Percentiles rank a stretch among this genome's conserved stretches.
Conservation (phyloP, 1,140 invertebrate genomes). For the Apis florea region DNA sequence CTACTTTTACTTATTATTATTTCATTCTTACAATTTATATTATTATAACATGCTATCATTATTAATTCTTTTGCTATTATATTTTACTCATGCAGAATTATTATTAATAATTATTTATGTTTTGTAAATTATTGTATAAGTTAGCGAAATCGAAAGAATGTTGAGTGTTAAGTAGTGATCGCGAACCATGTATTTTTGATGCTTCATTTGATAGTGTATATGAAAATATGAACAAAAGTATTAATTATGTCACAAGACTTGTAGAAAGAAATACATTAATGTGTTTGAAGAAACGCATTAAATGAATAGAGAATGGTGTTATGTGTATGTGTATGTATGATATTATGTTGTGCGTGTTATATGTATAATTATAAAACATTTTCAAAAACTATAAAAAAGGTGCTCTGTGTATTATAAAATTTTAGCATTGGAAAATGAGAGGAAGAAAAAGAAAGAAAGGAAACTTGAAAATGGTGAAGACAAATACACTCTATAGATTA, state of each 20-base stretch:
- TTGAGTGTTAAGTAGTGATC: background rate
- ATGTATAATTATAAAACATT: background rate
- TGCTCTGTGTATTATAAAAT: background rate
- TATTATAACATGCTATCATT: background rate
- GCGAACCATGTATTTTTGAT: slow-evolving; percentile 25
- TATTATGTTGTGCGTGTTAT: background rate
- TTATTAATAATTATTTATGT: slow-evolving; percentile 34
- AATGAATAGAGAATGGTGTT: background rate
- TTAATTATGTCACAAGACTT: slow-evolving; percentile 36
- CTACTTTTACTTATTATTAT: slow-evolving; percentile 7
- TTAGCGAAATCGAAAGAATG: background rate
- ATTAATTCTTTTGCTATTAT: slow-evolving; percentile 16
- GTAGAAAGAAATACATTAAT: background rate
- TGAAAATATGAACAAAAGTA: slow-evolving; percentile 21
- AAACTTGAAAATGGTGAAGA: background rate
- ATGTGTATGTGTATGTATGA: background rate
- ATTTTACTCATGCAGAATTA: slow-evolving; percentile 9
- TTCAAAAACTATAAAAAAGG: background rate
- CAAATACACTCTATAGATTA: slow-evolving; percentile 26
- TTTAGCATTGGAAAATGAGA: background rate
- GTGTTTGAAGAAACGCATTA: background rate
- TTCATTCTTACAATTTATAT: slow-evolving; percentile 14
- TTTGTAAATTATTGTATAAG: slow-evolving; percentile 43
- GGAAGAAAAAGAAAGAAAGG: background rate
- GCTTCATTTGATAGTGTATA: slow-evolving; percentile 9